Evolutionary conservation across 2,797 vertebrate genomes (phyloP).

Genomic region (Myotis vivesi): DNA sequence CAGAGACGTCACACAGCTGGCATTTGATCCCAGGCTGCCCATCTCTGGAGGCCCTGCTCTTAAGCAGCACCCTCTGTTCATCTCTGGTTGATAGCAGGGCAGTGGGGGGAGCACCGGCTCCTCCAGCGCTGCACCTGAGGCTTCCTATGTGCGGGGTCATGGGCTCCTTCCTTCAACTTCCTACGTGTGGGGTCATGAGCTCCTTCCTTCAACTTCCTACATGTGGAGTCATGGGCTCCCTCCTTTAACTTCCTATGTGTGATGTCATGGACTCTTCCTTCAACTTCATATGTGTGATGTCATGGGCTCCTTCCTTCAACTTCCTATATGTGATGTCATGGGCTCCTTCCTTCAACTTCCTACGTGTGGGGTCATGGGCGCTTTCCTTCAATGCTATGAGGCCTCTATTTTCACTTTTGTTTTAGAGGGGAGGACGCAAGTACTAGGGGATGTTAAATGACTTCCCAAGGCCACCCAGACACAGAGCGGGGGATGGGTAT

Average conservation of each 20-base stretch:
- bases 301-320: no score
- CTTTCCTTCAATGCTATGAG: not conserved
- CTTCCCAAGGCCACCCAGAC: not conserved
- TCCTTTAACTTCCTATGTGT: no score
- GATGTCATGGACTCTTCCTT: no score
- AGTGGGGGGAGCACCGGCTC: not conserved
- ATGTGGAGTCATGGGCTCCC: no score
- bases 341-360: not conserved
- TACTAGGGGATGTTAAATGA: not conserved
- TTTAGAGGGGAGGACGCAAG: not conserved
- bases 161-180: no score
- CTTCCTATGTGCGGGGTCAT: not conserved
- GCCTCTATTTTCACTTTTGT: not conserved
- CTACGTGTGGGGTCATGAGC: no score
- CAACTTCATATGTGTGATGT: accelerated
- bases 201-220: no score
- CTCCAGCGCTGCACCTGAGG: not conserved
- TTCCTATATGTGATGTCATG: no score
- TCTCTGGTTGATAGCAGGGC: not conserved
- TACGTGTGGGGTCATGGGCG: accelerated
- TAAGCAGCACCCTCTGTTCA: not conserved
- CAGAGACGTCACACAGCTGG: not conserved
- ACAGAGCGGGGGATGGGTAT: not conserved
- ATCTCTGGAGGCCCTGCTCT: not conserved
- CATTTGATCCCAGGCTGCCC: not conserved